Evolutionary conservation across 2,888 invertebrate species (phyloP).

Genomic region (Mesoligia furuncula): DNA sequence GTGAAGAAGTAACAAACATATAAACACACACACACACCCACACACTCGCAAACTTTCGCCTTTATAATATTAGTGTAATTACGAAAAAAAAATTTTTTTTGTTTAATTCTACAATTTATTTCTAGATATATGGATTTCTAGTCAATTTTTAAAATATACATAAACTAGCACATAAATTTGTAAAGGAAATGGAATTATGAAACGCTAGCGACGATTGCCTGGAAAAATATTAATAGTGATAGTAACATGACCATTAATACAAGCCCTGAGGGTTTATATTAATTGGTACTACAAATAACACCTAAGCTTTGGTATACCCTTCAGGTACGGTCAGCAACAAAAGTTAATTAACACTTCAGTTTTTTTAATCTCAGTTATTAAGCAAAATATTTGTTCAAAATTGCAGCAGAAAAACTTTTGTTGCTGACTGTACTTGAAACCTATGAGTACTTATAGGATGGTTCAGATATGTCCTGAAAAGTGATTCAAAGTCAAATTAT

Average conservation of each 20-base stretch:
- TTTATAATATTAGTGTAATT: too few species aligned
- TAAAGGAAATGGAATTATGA: neutral
- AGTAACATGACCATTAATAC: neutral
- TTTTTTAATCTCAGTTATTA: too few species aligned
- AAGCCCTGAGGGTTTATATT: neutral
- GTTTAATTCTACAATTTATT: neutral
- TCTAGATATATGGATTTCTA: neutral
- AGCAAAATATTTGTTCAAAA: too few species aligned
- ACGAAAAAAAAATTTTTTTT: neutral
- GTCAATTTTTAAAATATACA: neutral
- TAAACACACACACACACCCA: too few species aligned
- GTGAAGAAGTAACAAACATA: too few species aligned
- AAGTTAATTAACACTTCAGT: too few species aligned
- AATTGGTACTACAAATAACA: conserved; percentile 15
- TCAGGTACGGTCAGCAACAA: neutral
- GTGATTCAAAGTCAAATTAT: too few species aligned
- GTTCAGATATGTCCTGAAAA: too few species aligned
- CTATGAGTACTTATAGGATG: too few species aligned
- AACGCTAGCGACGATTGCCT: neutral
- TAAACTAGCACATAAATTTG: neutral
- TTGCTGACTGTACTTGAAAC: too few species aligned
- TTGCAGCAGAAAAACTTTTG: too few species aligned
- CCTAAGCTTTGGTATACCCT: neutral
- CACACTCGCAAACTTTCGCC: too few species aligned
- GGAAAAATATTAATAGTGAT: conserved; percentile 8